Percentiles rank a stretch among this genome's conserved stretches.
Evolutionary conservation across 1,140 invertebrate species (phyloP).

Genomic region (Dolichoris vasculosae): DNA sequence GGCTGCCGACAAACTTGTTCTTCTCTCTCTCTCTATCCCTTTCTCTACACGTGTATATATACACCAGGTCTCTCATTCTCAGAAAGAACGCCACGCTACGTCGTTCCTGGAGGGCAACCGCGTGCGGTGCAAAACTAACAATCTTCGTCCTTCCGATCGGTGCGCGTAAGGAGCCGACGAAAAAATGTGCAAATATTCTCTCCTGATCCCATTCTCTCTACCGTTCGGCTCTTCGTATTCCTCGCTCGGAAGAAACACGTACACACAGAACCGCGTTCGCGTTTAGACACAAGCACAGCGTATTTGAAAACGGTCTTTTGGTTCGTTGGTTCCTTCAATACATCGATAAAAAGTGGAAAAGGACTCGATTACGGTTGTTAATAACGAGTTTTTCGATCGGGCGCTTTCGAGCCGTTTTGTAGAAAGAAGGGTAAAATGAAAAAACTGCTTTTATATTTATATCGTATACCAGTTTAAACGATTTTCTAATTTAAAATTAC

Average conservation of each 20-base stretch:
- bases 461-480: no score
- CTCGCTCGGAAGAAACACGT: not conserved
- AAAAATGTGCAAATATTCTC: constrained; percentile 31
- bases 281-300: not conserved
- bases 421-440: no score
- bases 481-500: not conserved
- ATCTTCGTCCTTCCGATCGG: constrained; percentile 65
- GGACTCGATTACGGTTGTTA: no score
- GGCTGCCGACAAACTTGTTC: constrained; percentile 1
- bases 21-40: constrained; percentile 8
- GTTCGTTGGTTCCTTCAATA: no score
- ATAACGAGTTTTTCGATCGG: no score
- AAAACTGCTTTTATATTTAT: no score
- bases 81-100: constrained; percentile 61
- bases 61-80: constrained; percentile 27
- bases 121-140: constrained; percentile 70
- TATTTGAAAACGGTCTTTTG: no score
- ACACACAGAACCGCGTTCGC: not conserved
- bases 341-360: no score
- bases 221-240: not conserved
- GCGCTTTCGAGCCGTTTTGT: no score
- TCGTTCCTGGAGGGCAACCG: constrained; percentile 69
- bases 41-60: not conserved
- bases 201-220: not conserved
- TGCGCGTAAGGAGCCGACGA: constrained; percentile 4